Conservation (phyloP, 2,888 invertebrate species). For the Chymomyza procnemis region DNA sequence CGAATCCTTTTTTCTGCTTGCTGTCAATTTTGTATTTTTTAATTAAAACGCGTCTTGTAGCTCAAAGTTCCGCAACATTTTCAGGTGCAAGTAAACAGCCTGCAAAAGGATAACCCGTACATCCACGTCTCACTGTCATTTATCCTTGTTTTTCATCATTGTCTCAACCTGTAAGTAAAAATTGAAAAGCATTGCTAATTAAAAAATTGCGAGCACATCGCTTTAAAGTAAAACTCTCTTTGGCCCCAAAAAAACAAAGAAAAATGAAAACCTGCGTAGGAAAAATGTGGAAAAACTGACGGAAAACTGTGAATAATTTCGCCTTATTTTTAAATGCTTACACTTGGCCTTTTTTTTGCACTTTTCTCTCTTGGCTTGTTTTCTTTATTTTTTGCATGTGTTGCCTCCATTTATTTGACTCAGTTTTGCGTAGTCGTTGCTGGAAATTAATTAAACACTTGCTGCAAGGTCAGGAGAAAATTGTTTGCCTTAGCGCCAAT, state of each 20-base stretch:
- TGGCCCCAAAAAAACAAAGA: background rate
- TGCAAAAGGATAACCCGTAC: background rate
- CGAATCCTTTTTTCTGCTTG: background rate
- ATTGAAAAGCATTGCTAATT: constrained; percentile 54
- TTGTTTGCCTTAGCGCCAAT: background rate
- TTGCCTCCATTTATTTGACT: constrained; percentile 2
- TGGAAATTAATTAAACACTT: constrained; percentile 8
- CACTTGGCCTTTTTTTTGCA: constrained; percentile 16
- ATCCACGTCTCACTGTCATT: background rate
- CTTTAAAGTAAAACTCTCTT: constrained; percentile 37
- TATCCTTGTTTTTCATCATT: background rate
- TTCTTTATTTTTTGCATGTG: background rate
- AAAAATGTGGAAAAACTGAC: background rate
- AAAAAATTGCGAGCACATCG: constrained; percentile 46
- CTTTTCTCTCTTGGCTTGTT: background rate
- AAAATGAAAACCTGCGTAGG: background rate
- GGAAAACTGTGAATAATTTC: constrained; percentile 50
- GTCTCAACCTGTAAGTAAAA: constrained; percentile 13
- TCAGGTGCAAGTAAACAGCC: constrained; percentile 2
- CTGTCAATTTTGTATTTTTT: constrained; percentile 7
- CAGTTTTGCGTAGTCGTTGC: background rate
- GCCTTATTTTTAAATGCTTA: constrained; percentile 50
- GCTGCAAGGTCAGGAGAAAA: constrained; percentile 1
- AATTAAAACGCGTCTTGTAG: constrained; percentile 1
- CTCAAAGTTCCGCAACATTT: background rate